Conservation (phyloP, 2,888 invertebrate species). For the Dendrolimus houi region DNA sequence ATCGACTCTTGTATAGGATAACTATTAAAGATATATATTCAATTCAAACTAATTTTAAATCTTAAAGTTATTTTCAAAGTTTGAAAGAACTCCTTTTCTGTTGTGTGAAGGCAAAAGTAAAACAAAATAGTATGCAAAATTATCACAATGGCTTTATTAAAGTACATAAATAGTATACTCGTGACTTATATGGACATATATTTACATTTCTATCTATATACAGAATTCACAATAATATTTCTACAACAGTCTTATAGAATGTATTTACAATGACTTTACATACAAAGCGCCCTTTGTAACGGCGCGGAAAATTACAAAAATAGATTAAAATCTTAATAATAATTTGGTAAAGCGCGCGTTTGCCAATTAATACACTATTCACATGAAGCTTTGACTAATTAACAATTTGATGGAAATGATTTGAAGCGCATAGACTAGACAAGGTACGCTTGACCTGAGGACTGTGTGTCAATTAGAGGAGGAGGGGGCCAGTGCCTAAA, state of each 20-base stretch:
- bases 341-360: conserved; percentile 72
- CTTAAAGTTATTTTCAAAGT: too few relatives aligned
- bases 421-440: conserved; percentile 63
- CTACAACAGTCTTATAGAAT: conserved; percentile 77
- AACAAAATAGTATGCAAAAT: conserved; percentile 58
- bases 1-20: too few relatives aligned
- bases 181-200: conserved; percentile 73
- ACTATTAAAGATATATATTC: too few relatives aligned
- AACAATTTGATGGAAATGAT: conserved; percentile 29
- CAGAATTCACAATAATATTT: conserved; percentile 68
- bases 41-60: too few relatives aligned
- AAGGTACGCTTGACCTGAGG: conserved; percentile 68
- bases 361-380: conserved; percentile 59
- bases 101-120: conserved; percentile 26
- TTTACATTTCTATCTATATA: conserved; percentile 68
- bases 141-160: conserved; percentile 77
- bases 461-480: conserved; percentile 58
- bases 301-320: conserved; percentile 72
- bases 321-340: conserved; percentile 66
- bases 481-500: conserved; percentile 68
- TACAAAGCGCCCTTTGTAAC: conserved; percentile 60
- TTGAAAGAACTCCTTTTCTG: too few relatives aligned
- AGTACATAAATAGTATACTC: conserved; percentile 76
- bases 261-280: conserved; percentile 71
- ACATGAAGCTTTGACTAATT: conserved; percentile 68